These are phyloP conservation scores for Oryzias woworae DNA, from an alignment of 2,113 vertebrate species.

Conservation along the genomic window DNA sequence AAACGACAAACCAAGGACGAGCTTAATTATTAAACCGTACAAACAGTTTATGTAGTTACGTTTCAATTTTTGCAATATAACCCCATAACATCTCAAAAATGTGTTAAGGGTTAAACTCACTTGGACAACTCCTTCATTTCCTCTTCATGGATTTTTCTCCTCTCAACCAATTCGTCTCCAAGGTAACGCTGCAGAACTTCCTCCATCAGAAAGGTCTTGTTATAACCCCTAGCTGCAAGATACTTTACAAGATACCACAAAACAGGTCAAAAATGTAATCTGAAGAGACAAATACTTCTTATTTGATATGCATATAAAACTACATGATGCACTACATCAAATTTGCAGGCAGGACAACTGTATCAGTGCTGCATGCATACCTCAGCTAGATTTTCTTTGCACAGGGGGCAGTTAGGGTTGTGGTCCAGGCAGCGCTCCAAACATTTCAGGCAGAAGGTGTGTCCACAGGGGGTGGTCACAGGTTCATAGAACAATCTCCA, in stretches of 20 bases:
- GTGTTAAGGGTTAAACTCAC: conserved; percentile 69
- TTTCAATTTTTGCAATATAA: neutral
- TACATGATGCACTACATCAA: neutral
- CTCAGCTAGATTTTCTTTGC: conserved; percentile 91
- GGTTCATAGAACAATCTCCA: conserved; percentile 92
- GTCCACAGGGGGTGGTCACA: conserved; percentile 89
- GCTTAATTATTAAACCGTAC: neutral
- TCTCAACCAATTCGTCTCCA: conserved; percentile 85
- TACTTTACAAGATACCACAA: conserved; percentile 75
- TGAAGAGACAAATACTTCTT: neutral
- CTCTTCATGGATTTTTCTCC: conserved; percentile 89
- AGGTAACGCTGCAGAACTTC: conserved; percentile 86
- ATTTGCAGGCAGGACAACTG: no score
- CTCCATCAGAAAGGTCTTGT: conserved; percentile 87
- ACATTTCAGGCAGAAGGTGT: conserved; percentile 95
- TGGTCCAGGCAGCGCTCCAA: conserved; percentile 92
- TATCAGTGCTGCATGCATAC: conserved; percentile 55
- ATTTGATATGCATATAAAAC: neutral
- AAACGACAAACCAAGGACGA: neutral
- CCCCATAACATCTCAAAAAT: neutral
- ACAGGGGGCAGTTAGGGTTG: conserved; percentile 88
- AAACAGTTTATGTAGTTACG: neutral
- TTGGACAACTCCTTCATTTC: conserved; percentile 92
- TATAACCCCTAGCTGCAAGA: conserved; percentile 88
- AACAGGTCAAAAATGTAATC: neutral